Base-by-base conservation (phyloP, 2,797 vertebrate species). In the Parotocinclus haroldoi region DNA sequence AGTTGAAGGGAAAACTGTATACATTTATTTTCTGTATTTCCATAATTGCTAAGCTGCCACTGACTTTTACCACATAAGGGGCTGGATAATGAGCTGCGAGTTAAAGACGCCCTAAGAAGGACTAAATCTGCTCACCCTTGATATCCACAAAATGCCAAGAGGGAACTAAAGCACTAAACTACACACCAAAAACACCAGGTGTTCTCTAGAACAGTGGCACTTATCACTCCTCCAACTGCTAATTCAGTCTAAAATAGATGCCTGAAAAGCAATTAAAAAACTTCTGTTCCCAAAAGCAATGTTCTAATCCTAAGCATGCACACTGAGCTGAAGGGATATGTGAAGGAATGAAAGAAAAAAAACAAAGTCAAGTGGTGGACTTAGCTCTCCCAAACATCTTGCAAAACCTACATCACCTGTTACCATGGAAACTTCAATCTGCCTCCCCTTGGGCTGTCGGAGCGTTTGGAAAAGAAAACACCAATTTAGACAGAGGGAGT, bases 401-500 rank as follows among this genome's bases (percentile, higher is more conserved):
- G 17, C 37, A 9, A 16, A 58, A 17, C 62, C 64, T 58, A 58
- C 55, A 66, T 50, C 55, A 37, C 53, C 16, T 52, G 68, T 70
- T 70, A 27, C 68, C 61, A 64, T 70, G 55, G 48, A 48, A 70
- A 70, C 61, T 17, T 52, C 48, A 56, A 18, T 58, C 68, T 14
- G 39, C 55, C 56, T 70, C 46, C 46, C 54, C 63, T 64, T 48
- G 55, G 68, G 68, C 68, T 64, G 68, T 58, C 68, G 45, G 61
- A 50, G 50, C 62, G 54, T 70, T 64, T 58, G 60, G 54, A 48
- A 46, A 63, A 61, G 68, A 70, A 70, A 63, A 63, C 68, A 70
- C 48, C 55, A 70, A 70, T 70, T 58, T 64, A 46, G 49, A 58
- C 38, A 64, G 61, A 63, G 55, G 49, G 48, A 58, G n/a, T 19